phyloP scores from a whole-genome alignment of 2,113 vertebrate genomes.

The Macaca nemestrina region DNA sequence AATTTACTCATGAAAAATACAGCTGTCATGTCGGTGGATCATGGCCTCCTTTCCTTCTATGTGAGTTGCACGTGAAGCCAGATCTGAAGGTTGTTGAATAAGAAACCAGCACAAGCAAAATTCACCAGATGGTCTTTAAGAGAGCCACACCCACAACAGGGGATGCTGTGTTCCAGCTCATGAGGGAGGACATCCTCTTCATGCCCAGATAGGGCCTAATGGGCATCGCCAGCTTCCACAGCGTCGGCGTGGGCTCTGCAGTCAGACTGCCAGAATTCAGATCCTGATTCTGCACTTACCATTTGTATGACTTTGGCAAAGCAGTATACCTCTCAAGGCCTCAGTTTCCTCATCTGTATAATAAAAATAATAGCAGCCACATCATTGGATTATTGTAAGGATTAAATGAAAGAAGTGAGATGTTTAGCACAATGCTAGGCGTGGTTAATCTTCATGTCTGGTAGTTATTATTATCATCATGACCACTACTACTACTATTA shows the following conservation, averaged over 20 bases:
- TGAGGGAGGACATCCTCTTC: neutral
- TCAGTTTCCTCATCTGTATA: neutral
- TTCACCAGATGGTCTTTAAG: slow-evolving; percentile 33
- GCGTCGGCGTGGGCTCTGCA: fast-evolving
- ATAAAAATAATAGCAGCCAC: neutral
- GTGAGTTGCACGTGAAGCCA: neutral
- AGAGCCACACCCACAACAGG: neutral
- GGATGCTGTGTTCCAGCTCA: neutral
- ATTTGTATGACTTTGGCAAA: neutral
- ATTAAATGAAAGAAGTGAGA: neutral
- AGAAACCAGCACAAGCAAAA: slow-evolving; percentile 31
- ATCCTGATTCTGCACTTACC: neutral
- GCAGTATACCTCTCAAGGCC: neutral
- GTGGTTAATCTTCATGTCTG: neutral
- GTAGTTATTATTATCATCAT: too few relatives aligned
- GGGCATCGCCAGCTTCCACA: neutral
- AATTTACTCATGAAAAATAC: slow-evolving; percentile 59
- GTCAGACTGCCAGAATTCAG: neutral
- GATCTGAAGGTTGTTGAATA: slow-evolving; percentile 16
- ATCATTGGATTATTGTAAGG: neutral
- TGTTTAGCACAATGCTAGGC: neutral
- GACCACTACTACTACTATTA: too few relatives aligned
- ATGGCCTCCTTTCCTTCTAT: neutral
- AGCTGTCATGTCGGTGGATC: slow-evolving; percentile 6
- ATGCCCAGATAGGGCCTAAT: neutral